Conservation (phyloP, 2,888 invertebrate species). For the Melanargia galathea region DNA sequence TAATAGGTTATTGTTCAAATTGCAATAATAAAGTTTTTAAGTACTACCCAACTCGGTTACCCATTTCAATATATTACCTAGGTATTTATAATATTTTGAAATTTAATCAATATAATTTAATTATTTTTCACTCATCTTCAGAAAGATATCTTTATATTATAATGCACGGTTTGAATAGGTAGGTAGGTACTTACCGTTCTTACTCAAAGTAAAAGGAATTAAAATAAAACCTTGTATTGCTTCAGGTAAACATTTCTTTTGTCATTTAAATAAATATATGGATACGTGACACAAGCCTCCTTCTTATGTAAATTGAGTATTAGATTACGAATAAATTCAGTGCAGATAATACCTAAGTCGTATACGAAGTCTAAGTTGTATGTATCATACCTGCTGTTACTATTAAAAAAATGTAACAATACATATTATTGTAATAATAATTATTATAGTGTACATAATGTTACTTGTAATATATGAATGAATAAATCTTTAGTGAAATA, state of each 20-base stretch:
- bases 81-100: too few relatives aligned
- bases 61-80: too few relatives aligned
- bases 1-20: too few relatives aligned
- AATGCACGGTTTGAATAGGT: too few relatives aligned
- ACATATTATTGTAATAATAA: conserved; percentile 53
- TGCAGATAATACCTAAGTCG: conserved; percentile 30
- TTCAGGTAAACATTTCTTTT: not conserved
- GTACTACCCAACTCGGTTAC: too few relatives aligned
- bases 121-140: too few relatives aligned
- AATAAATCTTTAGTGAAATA: conserved; percentile 77
- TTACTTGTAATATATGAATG: conserved; percentile 78
- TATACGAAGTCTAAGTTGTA: conserved; percentile 39
- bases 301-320: conserved; percentile 33
- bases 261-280: conserved; percentile 12
- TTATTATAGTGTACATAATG: conserved; percentile 76
- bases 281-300: conserved; percentile 35
- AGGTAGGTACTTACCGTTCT: too few relatives aligned
- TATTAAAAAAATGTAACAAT: conserved; percentile 57
- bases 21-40: too few relatives aligned
- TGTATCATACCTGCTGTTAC: conserved; percentile 45
- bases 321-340: conserved; percentile 33
- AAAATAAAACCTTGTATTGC: not conserved
- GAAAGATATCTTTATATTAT: too few relatives aligned
- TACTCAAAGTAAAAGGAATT: not conserved
- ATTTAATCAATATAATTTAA: too few relatives aligned